Evolutionary conservation across 2,888 invertebrate species (phyloP), one percentile per base, ranked within the genome.

Genomic region (Portevinia maculata): DNA sequence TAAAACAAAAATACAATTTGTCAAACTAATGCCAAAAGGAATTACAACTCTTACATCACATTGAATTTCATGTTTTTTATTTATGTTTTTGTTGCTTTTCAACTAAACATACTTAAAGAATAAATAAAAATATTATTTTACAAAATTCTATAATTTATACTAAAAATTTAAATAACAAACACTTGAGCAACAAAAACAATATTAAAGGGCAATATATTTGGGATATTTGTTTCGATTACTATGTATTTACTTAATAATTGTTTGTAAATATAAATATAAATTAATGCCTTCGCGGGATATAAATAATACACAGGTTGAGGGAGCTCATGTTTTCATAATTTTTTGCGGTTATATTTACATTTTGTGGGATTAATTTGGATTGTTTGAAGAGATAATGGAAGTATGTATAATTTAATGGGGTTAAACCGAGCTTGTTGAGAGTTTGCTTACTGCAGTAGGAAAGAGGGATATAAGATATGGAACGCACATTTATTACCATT

Each of bases 151-250:
- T 55, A 76, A 70, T 71, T 59, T 60, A 62, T 65, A 28, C 52
- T 60, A 69, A 57, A 50, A 57, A 79, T 79, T 67, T 75, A 79
- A 79, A 75, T 75, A 79, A 64, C 69, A 75, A 79, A 69, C 39
- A 60, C 39, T 57, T 59, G 44, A 19, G 24, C 11, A 50, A 37
- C 21, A 19, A 8, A 59, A 74, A 41, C 37, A 41, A 15, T 59
- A 81, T 71, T 52, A 67, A 53, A 60, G 17, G 81, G 70, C 71
- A 76, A 81, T 70, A 52, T 70, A 69, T 70, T 81, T 75, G 69
- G 79, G 67, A 60, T 69, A 74, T 74, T 50, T 60, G n/a, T 75
- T 75, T 32, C 44, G 44, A 21, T 65, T 53, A 34, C 2, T 7
- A 48, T 15, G 19, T 65, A 19, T 53, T 39, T 11, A n/a, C n/a